These are phyloP conservation scores for Macroteleia sp. DNA, from an alignment of 2,888 invertebrate species.

Conservation along the genomic window DNA sequence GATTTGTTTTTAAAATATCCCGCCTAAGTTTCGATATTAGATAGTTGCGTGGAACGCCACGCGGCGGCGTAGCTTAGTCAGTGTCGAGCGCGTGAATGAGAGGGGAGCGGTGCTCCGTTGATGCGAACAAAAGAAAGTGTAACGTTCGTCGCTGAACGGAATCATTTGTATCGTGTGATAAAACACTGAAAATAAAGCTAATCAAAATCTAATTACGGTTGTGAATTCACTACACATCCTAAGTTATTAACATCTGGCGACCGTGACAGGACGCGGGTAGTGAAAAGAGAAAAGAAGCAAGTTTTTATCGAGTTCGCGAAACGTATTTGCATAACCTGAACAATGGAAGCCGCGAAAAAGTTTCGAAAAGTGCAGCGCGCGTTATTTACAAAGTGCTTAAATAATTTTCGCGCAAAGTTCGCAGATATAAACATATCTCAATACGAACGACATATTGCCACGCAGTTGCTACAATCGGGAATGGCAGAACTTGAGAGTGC, in stretches of 20 bases:
- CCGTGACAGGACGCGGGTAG: conserved; percentile 11
- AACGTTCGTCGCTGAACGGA: no score
- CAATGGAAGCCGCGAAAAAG: conserved; percentile 49
- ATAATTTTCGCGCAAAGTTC: conserved; percentile 37
- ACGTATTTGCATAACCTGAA: conserved; percentile 16
- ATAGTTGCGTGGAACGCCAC: neutral
- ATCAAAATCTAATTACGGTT: no score
- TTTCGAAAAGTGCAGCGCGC: conserved; percentile 30
- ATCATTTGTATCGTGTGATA: no score
- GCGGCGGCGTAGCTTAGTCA: no score
- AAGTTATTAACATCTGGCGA: conserved; percentile 12
- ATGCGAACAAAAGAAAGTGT: no score
- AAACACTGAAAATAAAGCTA: no score
- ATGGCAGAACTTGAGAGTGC: conserved; percentile 43
- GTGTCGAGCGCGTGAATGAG: no score
- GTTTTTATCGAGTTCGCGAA: conserved; percentile 4
- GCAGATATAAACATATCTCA: neutral
- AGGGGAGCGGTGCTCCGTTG: no score
- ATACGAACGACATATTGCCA: conserved; percentile 12
- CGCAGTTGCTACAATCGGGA: conserved; percentile 40
- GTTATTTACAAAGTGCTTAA: conserved; percentile 40
- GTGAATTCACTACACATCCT: no score
- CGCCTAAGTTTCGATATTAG: no score
- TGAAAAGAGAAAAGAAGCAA: neutral
- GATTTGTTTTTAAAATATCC: neutral